Evolutionary conservation across 2,888 invertebrate genomes (phyloP).

Genomic region (Noctua pronuba): DNA sequence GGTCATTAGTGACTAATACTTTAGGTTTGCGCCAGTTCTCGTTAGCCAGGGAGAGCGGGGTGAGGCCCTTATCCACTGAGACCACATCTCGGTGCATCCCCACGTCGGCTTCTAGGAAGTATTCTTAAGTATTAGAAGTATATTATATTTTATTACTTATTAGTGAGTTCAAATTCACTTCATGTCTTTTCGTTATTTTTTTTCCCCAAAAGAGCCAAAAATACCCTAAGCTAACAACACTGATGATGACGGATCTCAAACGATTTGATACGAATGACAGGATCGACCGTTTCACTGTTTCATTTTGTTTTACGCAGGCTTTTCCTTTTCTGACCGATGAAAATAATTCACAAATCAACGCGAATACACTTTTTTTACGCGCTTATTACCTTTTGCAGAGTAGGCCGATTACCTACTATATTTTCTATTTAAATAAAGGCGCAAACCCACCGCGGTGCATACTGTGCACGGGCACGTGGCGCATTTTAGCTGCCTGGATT

Average conservation of each 20-base stretch:
- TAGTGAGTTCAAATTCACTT: background rate
- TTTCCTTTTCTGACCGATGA: background rate
- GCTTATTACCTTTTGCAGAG: background rate
- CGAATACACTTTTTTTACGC: background rate
- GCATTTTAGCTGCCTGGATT: no score
- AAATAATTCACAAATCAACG: background rate
- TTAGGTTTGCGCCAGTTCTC: no score
- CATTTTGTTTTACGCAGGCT: conserved; percentile 14
- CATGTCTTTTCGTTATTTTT: background rate
- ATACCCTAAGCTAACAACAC: background rate
- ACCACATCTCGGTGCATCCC: no score
- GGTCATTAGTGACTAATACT: no score
- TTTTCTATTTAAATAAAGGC: no score
- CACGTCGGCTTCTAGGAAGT: no score
- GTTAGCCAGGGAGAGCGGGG: no score
- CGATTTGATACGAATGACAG: background rate
- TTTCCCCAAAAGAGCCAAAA: background rate
- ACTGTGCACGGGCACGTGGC: no score
- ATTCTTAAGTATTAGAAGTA: no score
- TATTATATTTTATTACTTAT: no score
- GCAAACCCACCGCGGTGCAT: no score
- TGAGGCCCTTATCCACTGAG: no score
- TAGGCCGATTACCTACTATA: background rate
- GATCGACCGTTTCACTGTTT: background rate
- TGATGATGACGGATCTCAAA: background rate